Evolutionary conservation across 2,797 vertebrate genomes (phyloP), one percentile per base, ranked within the genome.

Genomic region (Xenops minutus): DNA sequence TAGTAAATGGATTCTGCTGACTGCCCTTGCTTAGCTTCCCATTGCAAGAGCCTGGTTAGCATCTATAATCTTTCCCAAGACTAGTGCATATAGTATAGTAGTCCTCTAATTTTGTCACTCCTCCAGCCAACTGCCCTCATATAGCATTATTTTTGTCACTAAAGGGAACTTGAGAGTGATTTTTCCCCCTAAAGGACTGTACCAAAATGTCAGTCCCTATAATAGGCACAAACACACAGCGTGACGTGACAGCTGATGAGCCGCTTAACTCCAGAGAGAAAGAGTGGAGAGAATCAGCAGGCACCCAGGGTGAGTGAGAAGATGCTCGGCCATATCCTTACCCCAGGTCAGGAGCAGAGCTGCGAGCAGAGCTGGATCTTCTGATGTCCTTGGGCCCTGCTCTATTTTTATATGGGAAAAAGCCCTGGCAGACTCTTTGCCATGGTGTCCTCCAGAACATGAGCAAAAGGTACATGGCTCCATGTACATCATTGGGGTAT

Each of bases 1-100:
- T 95, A 15, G 16, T 93, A 96, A 96, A 95, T 82, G 81, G 90
- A 89, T 90, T 93, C 88, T 94, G 76, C 90, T 96, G 95, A 88
- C 92, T 89, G 86, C 84, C 92, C 83, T 85, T 84, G 67, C 76
- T 92, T 91, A 93, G 75, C 73, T 89, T 91, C 52, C 74, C 92
- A 76, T 59, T 67, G 78, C 80, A 74, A 74, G 39, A 91, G 66
- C 41, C 71, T 11, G 0, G 68, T 82, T 85, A 85, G 74, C 86
- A 82, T 67, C 89, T 62, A 37, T 62, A 73, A 94, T 85, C 66
- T 72, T 54, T 48, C 59, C 59, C 68, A 74, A 7, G 66, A 30
- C 51, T 56, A 44, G 26, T 21, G 36, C 34, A 63, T 67, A 59
- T 6, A 67, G 71, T 24, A 19, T 43, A 93, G 86, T 69, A 52